Base-by-base conservation (phyloP, 2,888 invertebrate species). In the Himalopsyche japonica region DNA sequence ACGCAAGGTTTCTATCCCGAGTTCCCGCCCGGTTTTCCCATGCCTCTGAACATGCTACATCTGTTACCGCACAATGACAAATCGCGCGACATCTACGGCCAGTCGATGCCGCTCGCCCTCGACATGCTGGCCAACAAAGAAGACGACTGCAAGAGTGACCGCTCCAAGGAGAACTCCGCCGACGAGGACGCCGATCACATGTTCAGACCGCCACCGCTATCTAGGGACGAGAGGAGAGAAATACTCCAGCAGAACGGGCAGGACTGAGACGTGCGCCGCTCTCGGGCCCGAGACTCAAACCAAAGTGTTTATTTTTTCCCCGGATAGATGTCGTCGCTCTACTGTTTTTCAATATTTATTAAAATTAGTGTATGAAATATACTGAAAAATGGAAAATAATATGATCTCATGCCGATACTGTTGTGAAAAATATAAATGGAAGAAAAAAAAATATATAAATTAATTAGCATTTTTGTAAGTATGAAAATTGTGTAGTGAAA, bases 21-120 rank as follows among this genome's bases (percentile, higher is more conserved):
- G 89, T 97, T 97, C 88, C 93, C 95, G 7, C 93, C 94, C 7
- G 95, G 95, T 24, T 97, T 97, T 89, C 97, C 97, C 0, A 94
- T 97, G 89, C 96, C 96, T 43, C 93, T 97, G 43, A 96, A 95
- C 89, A 97, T 97, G 97, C 93, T 97, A 86, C 97, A 97, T 89
- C 92, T 97, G 83, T 90, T 97, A 88, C 97, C 97, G 84, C 96
- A 96, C 70, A 94, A 94, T 88, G 97, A 97, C 88, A 95, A 95
- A 89, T 94, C 94, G 88, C 90, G 94, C 88, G 96, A 93, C 91
- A 93, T 92, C 89, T 95, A 91, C 90, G 92, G 86, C 64, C 93
- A 92, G 89, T 91, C 91, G 85, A 92, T 91, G 91, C 92, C 91
- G 87, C 92, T 92, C 90, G 93, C 92, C 87, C 90, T 93, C 88